Evolutionary conservation across 2,888 invertebrate genomes (phyloP), one percentile per base, ranked within the genome.

Genomic region (Tromatobia lineatoria): DNA sequence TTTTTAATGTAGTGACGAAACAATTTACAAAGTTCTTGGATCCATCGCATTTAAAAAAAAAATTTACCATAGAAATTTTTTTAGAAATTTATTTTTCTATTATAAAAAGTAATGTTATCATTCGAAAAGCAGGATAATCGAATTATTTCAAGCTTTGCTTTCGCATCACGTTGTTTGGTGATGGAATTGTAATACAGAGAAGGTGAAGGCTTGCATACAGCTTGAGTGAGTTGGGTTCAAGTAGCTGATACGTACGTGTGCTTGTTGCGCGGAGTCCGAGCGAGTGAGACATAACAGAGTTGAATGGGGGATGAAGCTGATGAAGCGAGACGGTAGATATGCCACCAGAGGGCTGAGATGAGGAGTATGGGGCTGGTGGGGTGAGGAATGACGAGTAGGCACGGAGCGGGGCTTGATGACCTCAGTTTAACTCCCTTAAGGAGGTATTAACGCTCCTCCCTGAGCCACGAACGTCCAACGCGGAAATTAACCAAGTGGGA

Each of bases 61-160:
- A n/a, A n/a, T n/a, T n/a, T n/a, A n/a, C n/a, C n/a, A n/a, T n/a
- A n/a, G n/a, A n/a, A n/a, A n/a, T n/a, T n/a, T n/a, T n/a, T n/a
- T n/a, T n/a, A 29, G 4, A 29, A 29, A 29, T 29, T 2, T 2
- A 29, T 29, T 29, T 29, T 29, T 3, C 4, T 29, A 29, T 29
- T 29, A 29, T 2, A 29, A 29, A 29, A 29, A 29, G 29, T 29
- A 3, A 29, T 29, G 29, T 29, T 29, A 29, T 29, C 29, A 29
- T 29, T 29, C 29, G 69, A 57, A 18, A 73, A 84, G 57, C 57
- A 38, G 50, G 66, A 73, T 77, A 67, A 84, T 82, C 78, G 69
- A 86, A 84, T 88, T 78, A 83, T 87, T 80, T 71, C 76, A 15
- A 25, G 77, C 34, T 18, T 52, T 81, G 78, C 81, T 86, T 85